A percentile compares a stretch with the other conserved stretches of the same genome.
Evolutionary conservation across 2,888 invertebrate species (phyloP).

Genomic region (Pterostichus madidus): DNA sequence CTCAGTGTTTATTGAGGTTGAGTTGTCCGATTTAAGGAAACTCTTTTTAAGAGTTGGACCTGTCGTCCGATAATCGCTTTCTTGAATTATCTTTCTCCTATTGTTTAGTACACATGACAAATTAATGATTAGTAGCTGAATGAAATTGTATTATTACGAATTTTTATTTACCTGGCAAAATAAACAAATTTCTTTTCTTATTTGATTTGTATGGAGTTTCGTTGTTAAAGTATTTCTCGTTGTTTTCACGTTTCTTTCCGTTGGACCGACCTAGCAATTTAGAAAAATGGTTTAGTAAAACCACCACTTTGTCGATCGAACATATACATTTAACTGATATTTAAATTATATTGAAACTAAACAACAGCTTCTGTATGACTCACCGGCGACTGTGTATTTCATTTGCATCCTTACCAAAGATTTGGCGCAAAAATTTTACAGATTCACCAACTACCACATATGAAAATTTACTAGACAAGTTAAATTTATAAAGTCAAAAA

Average conservation of each 20-base stretch:
- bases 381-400: no score
- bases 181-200: conserved; percentile 52
- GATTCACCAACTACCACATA: no score
- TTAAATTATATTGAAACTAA: not conserved
- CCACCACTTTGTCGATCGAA: conserved; percentile 70
- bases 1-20: conserved; percentile 17
- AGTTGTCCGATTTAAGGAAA: not conserved
- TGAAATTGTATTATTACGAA: conserved; percentile 18
- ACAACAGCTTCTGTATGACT: not conserved
- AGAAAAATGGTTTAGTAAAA: conserved; percentile 73
- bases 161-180: conserved; percentile 3
- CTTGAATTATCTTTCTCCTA: conserved; percentile 80
- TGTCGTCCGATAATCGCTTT: conserved; percentile 82
- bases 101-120: not conserved
- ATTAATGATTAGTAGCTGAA: conserved; percentile 67
- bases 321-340: conserved; percentile 68
- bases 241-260: conserved; percentile 55
- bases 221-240: conserved; percentile 40
- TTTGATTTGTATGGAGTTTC: conserved; percentile 64
- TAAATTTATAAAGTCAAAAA: no score
- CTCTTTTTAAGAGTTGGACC: conserved; percentile 70
- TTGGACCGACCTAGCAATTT: conserved; percentile 61
- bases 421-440: no score
- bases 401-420: no score
- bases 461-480: no score